Percentiles rank a stretch among this genome's conserved stretches.
These are phyloP conservation scores for Oreochromis spilurus DNA, from an alignment of 2,113 vertebrate species.

Conservation along the genomic window DNA sequence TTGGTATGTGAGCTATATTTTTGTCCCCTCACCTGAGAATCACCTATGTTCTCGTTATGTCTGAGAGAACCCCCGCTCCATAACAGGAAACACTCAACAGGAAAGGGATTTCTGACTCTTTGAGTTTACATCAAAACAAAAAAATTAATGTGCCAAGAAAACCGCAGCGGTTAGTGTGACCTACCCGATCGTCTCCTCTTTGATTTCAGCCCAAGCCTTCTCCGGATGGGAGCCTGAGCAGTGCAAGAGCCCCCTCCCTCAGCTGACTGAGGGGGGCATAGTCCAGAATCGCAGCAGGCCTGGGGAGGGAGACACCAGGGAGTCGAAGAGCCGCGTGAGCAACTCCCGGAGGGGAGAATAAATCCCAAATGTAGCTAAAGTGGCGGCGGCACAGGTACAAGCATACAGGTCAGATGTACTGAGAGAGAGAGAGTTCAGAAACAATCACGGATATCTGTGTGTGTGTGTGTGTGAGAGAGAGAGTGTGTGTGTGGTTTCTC, in stretches of 20 bases:
- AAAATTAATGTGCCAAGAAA: neutral
- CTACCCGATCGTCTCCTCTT: constrained; percentile 30
- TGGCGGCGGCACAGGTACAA: neutral
- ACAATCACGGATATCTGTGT: neutral
- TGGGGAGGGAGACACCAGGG: neutral
- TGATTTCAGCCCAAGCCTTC: constrained; percentile 19
- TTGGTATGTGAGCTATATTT: constrained; percentile 39
- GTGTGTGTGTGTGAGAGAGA: neutral
- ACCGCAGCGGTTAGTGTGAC: neutral
- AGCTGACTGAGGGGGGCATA: constrained; percentile 61
- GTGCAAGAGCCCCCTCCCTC: constrained; percentile 39
- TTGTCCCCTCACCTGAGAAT: constrained; percentile 32
- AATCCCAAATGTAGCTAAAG: neutral
- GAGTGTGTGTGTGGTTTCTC: neutral
- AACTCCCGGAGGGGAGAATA: neutral
- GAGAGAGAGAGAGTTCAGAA: neutral
- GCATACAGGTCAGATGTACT: neutral
- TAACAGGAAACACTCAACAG: neutral
- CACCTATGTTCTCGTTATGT: constrained; percentile 17
- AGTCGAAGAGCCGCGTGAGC: neutral
- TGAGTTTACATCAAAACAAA: neutral
- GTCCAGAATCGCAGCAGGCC: constrained; percentile 34
- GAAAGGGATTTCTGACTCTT: neutral
- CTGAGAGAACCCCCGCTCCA: neutral
- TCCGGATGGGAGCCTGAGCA: constrained; percentile 44